Conservation (phyloP, 2,888 invertebrate species). For the Pammene fasciana region DNA sequence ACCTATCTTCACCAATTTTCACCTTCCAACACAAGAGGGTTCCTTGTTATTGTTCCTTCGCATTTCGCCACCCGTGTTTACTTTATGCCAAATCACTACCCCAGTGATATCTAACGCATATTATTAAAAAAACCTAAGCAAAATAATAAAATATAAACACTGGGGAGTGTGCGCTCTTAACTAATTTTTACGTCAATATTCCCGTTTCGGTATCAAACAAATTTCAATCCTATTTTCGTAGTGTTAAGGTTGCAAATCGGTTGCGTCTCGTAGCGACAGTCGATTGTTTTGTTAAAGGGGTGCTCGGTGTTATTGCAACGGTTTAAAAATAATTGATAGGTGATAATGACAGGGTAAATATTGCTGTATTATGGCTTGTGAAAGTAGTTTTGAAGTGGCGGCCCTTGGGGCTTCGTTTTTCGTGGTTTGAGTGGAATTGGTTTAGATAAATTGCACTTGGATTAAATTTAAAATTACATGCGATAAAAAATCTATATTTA, state of each 20-base stretch:
- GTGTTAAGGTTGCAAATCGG: background rate
- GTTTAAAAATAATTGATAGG: slow-evolving; percentile 52
- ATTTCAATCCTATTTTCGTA: background rate
- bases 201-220: background rate
- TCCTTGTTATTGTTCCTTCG: slow-evolving; percentile 78
- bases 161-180: slow-evolving; percentile 51
- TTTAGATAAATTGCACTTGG: slow-evolving; percentile 4
- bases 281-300: slow-evolving; percentile 39
- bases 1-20: slow-evolving; percentile 54
- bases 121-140: slow-evolving; percentile 74
- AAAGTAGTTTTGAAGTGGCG: slow-evolving; percentile 34
- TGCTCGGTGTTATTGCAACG: slow-evolving; percentile 59
- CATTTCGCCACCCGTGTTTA: slow-evolving; percentile 77
- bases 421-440: slow-evolving; percentile 4
- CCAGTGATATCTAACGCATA: slow-evolving; percentile 77
- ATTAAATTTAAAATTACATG: background rate
- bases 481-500: background rate
- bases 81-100: slow-evolving; percentile 80
- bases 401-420: slow-evolving; percentile 24
- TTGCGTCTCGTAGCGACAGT: background rate
- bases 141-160: slow-evolving; percentile 43
- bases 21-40: slow-evolving; percentile 64
- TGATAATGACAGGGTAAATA: slow-evolving; percentile 55
- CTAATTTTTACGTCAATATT: slow-evolving; percentile 41
- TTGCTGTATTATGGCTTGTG: slow-evolving; percentile 41